Evolutionary conservation across 2,888 invertebrate genomes (phyloP).

Genomic region (Drosophila demipolita): DNA sequence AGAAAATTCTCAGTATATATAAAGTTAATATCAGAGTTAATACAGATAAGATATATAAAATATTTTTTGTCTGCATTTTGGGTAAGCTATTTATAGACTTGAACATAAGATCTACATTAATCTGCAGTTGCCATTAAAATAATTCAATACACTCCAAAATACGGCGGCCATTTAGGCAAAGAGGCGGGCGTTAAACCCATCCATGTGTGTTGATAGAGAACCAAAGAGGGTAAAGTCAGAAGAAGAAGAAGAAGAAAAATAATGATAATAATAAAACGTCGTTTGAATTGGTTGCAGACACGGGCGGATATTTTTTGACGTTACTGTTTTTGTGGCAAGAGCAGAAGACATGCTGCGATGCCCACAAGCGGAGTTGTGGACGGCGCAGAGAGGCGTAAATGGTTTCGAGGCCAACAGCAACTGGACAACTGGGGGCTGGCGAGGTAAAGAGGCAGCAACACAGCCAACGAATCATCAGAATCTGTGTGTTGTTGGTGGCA

Average conservation of each 20-base stretch:
- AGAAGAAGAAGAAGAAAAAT: slow-evolving; percentile 12
- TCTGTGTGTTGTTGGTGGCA: slow-evolving; percentile 43
- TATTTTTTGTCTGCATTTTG: neutral
- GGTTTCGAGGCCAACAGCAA: slow-evolving; percentile 65
- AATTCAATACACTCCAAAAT: neutral
- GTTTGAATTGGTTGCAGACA: slow-evolving; percentile 74
- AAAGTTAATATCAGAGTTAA: neutral
- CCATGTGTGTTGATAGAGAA: slow-evolving; percentile 13
- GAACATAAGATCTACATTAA: neutral
- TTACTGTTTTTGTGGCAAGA: slow-evolving; percentile 55
- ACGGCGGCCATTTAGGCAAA: slow-evolving; percentile 3
- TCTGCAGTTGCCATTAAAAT: neutral
- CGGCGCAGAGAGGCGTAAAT: slow-evolving; percentile 67
- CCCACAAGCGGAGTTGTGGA: slow-evolving; percentile 22
- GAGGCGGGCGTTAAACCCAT: slow-evolving; percentile 2
- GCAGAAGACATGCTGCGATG: slow-evolving; percentile 73
- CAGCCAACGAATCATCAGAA: slow-evolving; percentile 49
- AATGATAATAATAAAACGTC: slow-evolving; percentile 67
- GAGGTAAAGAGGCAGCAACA: slow-evolving; percentile 2
- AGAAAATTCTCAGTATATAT: neutral
- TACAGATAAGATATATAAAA: too few species aligned
- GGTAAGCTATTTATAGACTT: neutral
- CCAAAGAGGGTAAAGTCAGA: neutral
- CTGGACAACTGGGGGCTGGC: slow-evolving; percentile 45
- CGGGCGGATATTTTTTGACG: slow-evolving; percentile 82